Percentiles rank a stretch among this genome's conserved stretches.
Evolutionary conservation across 2,888 invertebrate species (phyloP).

Genomic region (Nomada hirtipes): DNA sequence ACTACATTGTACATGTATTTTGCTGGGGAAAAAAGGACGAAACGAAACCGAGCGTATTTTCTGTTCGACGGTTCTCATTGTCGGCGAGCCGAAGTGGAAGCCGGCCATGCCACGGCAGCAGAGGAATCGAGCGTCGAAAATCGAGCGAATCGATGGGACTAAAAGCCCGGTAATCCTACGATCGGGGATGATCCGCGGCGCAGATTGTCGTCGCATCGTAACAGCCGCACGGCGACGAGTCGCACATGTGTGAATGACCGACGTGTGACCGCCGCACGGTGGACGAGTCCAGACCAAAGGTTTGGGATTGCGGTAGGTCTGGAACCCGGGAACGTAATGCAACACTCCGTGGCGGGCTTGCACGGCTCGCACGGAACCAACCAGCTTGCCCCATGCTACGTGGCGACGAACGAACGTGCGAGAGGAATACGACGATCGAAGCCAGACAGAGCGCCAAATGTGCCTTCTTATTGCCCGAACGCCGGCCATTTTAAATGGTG

Average conservation of each 20-base stretch:
- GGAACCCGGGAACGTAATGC: conserved; percentile 74
- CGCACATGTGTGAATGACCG: conserved; percentile 76
- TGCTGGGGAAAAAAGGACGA: neutral
- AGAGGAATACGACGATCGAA: conserved; percentile 52
- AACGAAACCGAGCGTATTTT: neutral
- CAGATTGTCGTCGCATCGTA: conserved; percentile 42
- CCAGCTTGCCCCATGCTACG: conserved; percentile 12
- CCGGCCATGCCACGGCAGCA: neutral
- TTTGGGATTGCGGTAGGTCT: conserved; percentile 80
- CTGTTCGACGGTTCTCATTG: neutral
- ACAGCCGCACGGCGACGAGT: conserved; percentile 49
- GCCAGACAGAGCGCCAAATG: conserved; percentile 69
- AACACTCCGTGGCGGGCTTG: conserved; percentile 67
- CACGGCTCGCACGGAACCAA: conserved; percentile 46
- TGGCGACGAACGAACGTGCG: conserved; percentile 30
- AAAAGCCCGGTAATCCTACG: conserved; percentile 55
- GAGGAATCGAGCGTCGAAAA: neutral
- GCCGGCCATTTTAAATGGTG: conserved; percentile 65
- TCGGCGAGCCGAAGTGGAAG: neutral
- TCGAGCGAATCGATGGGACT: conserved; percentile 40
- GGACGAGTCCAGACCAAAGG: conserved; percentile 73
- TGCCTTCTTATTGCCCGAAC: conserved; percentile 66
- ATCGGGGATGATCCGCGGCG: conserved; percentile 51
- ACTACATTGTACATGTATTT: neutral
- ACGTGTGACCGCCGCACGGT: conserved; percentile 75